Evolutionary conservation across 2,888 invertebrate genomes (phyloP).

Genomic region (Tipula vernalis): DNA sequence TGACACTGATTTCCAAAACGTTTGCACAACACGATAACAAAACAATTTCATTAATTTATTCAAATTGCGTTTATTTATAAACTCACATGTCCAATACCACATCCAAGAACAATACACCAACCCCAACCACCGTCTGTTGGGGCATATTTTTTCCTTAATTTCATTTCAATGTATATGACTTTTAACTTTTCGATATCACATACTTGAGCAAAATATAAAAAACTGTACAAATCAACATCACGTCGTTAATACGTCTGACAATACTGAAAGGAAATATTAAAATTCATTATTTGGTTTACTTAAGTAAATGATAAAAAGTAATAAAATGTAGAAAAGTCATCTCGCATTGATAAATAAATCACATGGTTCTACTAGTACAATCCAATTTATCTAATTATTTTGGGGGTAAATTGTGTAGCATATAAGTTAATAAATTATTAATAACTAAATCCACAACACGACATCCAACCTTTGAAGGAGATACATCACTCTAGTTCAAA

Average conservation of each 20-base stretch:
- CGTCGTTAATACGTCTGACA: not conserved
- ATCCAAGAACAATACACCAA: conserved; percentile 53
- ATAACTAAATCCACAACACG: not conserved
- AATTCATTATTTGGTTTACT: not conserved
- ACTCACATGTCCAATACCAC: conserved; percentile 53
- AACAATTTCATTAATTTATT: not conserved
- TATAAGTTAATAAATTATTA: not conserved
- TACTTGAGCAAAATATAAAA: not conserved
- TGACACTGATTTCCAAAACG: too few relatives aligned
- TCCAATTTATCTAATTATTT: not conserved
- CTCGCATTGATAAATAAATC: not conserved
- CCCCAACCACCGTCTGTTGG: conserved; percentile 61
- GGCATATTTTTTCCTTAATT: conserved; percentile 34
- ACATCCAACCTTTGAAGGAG: not conserved
- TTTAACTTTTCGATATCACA: not conserved
- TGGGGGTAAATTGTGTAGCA: not conserved
- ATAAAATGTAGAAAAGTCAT: not conserved
- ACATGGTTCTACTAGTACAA: not conserved
- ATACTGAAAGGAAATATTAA: not conserved
- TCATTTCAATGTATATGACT: not conserved
- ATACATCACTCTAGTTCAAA: not conserved
- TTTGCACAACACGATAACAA: not conserved
- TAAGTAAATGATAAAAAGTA: not conserved
- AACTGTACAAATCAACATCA: not conserved
- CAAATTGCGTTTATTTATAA: not conserved